Conservation (phyloP, 2,113 vertebrate species). For the Actinemys pallida region DNA sequence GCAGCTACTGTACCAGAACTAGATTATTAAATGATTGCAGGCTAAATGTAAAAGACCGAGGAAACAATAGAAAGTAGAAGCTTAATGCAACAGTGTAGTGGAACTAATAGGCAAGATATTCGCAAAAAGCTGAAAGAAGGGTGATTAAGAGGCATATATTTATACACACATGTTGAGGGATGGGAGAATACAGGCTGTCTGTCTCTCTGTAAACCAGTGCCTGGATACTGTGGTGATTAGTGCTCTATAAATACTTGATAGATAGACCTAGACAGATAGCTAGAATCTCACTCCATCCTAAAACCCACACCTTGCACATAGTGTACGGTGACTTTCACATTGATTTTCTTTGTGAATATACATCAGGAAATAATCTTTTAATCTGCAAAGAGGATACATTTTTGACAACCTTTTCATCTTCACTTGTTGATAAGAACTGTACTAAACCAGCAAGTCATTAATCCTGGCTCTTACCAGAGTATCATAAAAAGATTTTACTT, state of each 20-base stretch:
- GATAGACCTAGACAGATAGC: background rate
- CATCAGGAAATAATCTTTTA: conserved; percentile 30
- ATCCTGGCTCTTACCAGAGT: background rate
- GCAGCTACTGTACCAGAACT: background rate
- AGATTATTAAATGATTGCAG: background rate
- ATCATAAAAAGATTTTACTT: conserved; percentile 28
- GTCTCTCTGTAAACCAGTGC: background rate
- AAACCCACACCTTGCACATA: background rate
- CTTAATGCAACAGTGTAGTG: background rate
- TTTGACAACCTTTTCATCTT: conserved; percentile 45
- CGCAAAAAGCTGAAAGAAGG: background rate
- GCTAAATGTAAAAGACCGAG: conserved; percentile 16
- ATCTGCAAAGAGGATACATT: background rate
- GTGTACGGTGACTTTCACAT: background rate
- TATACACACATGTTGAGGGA: background rate
- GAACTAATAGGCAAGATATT: conserved; percentile 5
- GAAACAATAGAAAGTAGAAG: background rate
- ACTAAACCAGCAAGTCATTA: conserved; percentile 37
- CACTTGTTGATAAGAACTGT: conserved; percentile 11
- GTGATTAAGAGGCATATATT: background rate
- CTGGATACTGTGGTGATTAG: background rate
- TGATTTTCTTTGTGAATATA: conserved; percentile 39
- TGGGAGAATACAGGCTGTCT: background rate
- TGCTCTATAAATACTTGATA: background rate
- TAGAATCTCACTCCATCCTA: background rate